Base-by-base conservation (phyloP, 2,888 invertebrate species). In the Meandrusa payeni region DNA sequence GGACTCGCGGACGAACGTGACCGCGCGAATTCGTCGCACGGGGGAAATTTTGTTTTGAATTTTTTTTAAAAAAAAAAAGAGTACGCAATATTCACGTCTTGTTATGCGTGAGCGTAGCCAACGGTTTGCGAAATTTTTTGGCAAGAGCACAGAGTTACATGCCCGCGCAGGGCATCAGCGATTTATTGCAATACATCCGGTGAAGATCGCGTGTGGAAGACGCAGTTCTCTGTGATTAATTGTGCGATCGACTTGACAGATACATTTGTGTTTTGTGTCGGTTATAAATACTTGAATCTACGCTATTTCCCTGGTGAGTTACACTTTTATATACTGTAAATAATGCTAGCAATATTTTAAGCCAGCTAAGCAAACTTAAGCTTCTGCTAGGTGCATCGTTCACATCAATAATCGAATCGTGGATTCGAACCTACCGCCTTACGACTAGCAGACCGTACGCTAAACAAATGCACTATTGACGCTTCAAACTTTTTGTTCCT, bases 101-200 rank as follows among this genome's bases (percentile, higher is more conserved):
- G 71, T 67, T 76, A 79, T 76, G 71, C 78, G 63, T 54, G 54
- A 56, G 51, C 49, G 69, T 63, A 59, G 54, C 62, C 56, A 61
- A 64, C 66, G 70, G 72, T 73, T 64, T 53, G 75, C 70, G 77
- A 82, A 80, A 76, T 79, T 80, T n/a, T n/a, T 85, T 82, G 82
- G 82, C 83, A 80, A 66, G 61, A 46, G 52, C 49, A 53, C 61
- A 57, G 55, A 54, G 55, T 57, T 46, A 53, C 31, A 48, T 44
- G 53, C 57, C 52, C 54, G 63, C 55, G 51, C 57, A 52, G 50
- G 54, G 54, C 59, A 55, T 51, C 59, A 56, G 64, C 69, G 63
- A 72, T 69, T 65, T 61, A 57, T 49, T 54, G 9, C 5, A 50
- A 56, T 64, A 67, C 69, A 67, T 69, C 63, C 64, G 59, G 71